These are phyloP conservation scores for Epinephelus moara DNA, from an alignment of 2,113 vertebrate species.

Conservation along the genomic window DNA sequence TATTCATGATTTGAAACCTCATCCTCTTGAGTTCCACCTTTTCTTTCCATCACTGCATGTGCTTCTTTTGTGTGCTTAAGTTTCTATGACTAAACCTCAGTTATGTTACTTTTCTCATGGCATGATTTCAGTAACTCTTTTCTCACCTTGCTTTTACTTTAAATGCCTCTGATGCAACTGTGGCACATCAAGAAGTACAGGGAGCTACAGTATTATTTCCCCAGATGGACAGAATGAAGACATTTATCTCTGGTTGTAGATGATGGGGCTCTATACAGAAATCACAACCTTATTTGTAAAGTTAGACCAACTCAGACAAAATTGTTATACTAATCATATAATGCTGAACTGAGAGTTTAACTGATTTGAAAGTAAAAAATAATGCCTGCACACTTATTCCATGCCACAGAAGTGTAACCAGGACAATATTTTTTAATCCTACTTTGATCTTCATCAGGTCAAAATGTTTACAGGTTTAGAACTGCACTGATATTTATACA, in stretches of 20 bases:
- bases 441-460: no score
- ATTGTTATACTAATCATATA: no score
- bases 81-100: conserved; percentile 6
- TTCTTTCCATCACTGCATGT: conserved; percentile 52
- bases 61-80: conserved; percentile 1
- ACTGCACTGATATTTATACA: no score
- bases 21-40: conserved; percentile 6
- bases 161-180: conserved; percentile 58
- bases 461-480: no score
- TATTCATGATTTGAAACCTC: conserved; percentile 24
- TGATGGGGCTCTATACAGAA: neutral
- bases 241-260: neutral
- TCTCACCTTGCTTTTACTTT: conserved; percentile 53
- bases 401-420: no score
- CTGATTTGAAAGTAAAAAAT: no score
- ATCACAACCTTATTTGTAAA: neutral
- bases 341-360: no score
- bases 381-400: no score
- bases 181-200: conserved; percentile 70
- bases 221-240: neutral
- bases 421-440: no score
- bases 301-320: no score
- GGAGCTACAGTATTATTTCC: neutral
- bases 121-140: conserved; percentile 37
- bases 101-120: conserved; percentile 31